Conservation (phyloP, 1,140 invertebrate species). For the Thaumatotibia leucotreta region DNA sequence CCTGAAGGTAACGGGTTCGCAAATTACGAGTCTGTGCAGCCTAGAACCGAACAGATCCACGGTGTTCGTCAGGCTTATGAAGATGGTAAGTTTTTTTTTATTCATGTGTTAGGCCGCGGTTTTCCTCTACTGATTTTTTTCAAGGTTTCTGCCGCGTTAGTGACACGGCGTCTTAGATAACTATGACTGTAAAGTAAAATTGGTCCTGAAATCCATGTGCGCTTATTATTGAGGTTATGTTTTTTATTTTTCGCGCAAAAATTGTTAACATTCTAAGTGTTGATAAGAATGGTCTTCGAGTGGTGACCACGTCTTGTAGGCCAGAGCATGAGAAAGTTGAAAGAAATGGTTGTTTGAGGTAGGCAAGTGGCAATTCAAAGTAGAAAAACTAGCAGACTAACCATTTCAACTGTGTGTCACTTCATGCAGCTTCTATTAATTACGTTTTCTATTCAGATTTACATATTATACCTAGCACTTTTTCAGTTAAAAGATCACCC, state of each 20-base stretch:
- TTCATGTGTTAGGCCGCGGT: conserved; percentile 1
- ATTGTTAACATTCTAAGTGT: too few relatives aligned
- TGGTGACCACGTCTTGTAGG: too few relatives aligned
- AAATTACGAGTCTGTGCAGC: conserved; percentile 26
- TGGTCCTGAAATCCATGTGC: background rate
- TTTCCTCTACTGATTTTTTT: background rate
- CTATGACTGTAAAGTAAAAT: background rate
- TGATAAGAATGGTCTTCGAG: too few relatives aligned
- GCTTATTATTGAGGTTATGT: background rate
- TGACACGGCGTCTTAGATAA: background rate
- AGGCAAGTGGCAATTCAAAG: too few relatives aligned
- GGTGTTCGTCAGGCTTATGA: conserved; percentile 45
- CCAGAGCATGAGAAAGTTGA: too few relatives aligned
- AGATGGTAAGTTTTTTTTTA: conserved; percentile 39
- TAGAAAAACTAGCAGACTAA: too few relatives aligned
- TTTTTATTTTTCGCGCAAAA: conserved; percentile 6
- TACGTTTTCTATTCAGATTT: too few relatives aligned
- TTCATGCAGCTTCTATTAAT: too few relatives aligned
- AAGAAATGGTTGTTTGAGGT: too few relatives aligned
- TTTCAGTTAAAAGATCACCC: too few relatives aligned
- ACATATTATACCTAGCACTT: too few relatives aligned
- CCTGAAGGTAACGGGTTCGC: conserved; percentile 37
- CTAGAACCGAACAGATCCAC: conserved; percentile 16
- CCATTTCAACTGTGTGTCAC: too few relatives aligned
- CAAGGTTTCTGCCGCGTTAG: background rate